Evolutionary conservation across 2,888 invertebrate species (phyloP).

Genomic region (Odontothrips loti): DNA sequence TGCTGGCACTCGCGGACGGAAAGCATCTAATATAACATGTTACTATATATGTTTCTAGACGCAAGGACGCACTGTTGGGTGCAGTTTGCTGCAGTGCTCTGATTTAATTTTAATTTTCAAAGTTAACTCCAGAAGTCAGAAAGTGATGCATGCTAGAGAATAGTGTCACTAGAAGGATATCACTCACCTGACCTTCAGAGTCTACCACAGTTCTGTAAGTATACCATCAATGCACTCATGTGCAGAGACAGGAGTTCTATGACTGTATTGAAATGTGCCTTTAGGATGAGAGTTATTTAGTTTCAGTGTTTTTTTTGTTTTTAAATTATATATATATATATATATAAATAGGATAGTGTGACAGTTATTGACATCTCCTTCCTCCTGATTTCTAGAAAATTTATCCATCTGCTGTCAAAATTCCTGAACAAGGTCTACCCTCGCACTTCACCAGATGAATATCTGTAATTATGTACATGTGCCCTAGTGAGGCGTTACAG

Average conservation of each 20-base stretch:
- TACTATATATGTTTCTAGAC: no score
- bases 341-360: no score
- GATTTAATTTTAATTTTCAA: no score
- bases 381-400: not conserved
- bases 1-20: no score
- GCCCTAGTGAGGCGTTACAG: not conserved
- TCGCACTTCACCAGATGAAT: not conserved
- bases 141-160: not conserved
- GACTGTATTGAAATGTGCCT: no score
- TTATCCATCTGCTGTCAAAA: not conserved
- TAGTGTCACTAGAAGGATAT: not conserved
- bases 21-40: no score
- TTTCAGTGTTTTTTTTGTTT: not conserved
- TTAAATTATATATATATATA: not conserved
- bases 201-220: not conserved
- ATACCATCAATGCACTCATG: constrained; percentile 4
- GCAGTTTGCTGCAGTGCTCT: no score
- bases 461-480: not conserved
- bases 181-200: not conserved
- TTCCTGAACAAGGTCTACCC: not conserved
- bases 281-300: not conserved
- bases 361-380: no score
- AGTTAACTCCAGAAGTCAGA: not conserved
- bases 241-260: not conserved
- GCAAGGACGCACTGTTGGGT: no score